phyloP scores from a whole-genome alignment of 2,797 vertebrate genomes.

The Labroides dimidiatus region DNA sequence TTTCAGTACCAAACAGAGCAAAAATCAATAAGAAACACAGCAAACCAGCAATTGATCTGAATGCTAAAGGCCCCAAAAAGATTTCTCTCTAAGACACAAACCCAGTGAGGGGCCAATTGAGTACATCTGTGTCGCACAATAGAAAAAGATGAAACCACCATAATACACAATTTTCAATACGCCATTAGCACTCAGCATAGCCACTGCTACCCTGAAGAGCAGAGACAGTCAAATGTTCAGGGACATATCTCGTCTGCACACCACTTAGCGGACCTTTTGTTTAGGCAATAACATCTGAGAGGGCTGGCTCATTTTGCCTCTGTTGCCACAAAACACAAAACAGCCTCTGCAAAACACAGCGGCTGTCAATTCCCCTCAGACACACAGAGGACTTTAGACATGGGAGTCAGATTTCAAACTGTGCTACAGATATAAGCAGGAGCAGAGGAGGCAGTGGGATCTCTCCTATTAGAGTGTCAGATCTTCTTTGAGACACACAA shows the following conservation, averaged over 20 bases:
- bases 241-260: slow-evolving; percentile 58
- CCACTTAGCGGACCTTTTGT: slow-evolving; percentile 72
- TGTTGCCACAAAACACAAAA: slow-evolving; percentile 78
- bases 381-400: slow-evolving; percentile 59
- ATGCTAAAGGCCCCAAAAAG: slow-evolving; percentile 64
- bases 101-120: slow-evolving; percentile 63
- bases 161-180: slow-evolving; percentile 62
- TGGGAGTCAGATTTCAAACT: slow-evolving; percentile 79
- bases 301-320: slow-evolving; percentile 55
- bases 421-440: slow-evolving; percentile 59
- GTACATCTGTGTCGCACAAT: slow-evolving; percentile 52
- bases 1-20: slow-evolving; percentile 64
- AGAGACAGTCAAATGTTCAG: slow-evolving; percentile 47
- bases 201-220: slow-evolving; percentile 47
- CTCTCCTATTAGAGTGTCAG: slow-evolving; percentile 46
- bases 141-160: slow-evolving; percentile 47
- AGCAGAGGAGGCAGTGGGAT: slow-evolving; percentile 51
- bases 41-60: slow-evolving; percentile 73
- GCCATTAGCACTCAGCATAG: slow-evolving; percentile 50
- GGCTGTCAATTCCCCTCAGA: slow-evolving; percentile 77
- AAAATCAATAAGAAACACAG: slow-evolving; percentile 71
- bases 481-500: slow-evolving; percentile 26
- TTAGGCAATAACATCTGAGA: slow-evolving; percentile 72
- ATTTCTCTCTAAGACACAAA: slow-evolving; percentile 64
- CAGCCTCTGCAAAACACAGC: slow-evolving; percentile 74